Evolutionary conservation across 2,888 invertebrate genomes (phyloP).

Genomic region (Luperina testacea): DNA sequence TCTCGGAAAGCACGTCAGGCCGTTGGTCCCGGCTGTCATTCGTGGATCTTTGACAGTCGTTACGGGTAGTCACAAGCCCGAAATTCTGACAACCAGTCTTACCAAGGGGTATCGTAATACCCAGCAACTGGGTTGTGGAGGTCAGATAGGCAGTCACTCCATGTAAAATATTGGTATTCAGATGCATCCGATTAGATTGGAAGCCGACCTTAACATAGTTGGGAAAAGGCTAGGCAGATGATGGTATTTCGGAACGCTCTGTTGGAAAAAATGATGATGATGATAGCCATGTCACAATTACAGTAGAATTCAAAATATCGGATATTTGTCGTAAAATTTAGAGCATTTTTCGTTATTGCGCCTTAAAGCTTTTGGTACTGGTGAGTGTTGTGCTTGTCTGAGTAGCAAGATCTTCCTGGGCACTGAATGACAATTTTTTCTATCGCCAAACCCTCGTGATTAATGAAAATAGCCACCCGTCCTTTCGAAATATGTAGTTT

Average conservation of each 20-base stretch:
- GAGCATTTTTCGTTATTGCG: neutral
- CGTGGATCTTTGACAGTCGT: too few relatives aligned
- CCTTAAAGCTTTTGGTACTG: neutral
- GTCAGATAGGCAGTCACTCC: too few relatives aligned
- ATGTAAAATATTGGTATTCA: too few relatives aligned
- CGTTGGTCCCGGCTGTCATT: too few relatives aligned
- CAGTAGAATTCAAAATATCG: neutral
- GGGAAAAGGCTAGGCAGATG: too few relatives aligned
- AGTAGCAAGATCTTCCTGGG: neutral
- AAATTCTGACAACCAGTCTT: too few relatives aligned
- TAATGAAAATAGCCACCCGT: neutral
- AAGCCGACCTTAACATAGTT: too few relatives aligned
- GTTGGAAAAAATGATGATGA: neutral
- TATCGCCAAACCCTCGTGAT: neutral
- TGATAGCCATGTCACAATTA: neutral
- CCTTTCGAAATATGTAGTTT: neutral
- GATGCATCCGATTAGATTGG: too few relatives aligned
- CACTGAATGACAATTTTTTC: neutral
- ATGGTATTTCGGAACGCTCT: neutral
- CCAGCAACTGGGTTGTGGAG: too few relatives aligned
- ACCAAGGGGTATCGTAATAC: too few relatives aligned
- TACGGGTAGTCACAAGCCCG: too few relatives aligned
- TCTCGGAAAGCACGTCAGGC: too few relatives aligned
- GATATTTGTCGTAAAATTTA: neutral
- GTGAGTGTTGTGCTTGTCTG: neutral